Percentiles rank a stretch among this genome's conserved stretches.
Evolutionary conservation across 2,888 invertebrate species (phyloP).

Genomic region (Andricus quercusramuli): DNA sequence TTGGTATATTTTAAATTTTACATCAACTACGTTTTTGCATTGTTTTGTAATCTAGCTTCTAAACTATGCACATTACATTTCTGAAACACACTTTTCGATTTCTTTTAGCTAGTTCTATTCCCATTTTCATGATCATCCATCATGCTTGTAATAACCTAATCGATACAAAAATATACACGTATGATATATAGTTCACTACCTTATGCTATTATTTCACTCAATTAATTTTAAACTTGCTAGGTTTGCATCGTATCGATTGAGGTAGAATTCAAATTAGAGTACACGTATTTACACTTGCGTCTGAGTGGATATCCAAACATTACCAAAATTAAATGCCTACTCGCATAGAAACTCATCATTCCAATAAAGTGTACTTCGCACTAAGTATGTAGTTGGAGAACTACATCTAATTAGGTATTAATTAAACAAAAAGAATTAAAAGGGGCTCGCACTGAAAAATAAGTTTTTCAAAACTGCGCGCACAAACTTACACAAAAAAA

Average conservation of each 20-base stretch:
- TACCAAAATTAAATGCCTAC: neutral
- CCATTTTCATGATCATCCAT: no score
- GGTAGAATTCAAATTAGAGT: neutral
- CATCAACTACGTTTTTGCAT: no score
- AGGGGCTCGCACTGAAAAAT: neutral
- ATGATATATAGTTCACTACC: neutral
- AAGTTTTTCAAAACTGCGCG: no score
- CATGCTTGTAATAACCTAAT: neutral
- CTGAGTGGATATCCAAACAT: neutral
- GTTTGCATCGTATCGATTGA: neutral
- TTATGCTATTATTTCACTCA: neutral
- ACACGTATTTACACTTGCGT: neutral
- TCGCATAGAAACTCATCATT: neutral
- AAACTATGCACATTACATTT: no score
- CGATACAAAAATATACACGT: neutral
- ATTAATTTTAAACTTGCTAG: neutral
- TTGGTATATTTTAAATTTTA: neutral
- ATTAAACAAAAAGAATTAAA: neutral
- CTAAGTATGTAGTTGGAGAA: neutral
- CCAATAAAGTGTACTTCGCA: neutral
- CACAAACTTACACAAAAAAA: no score
- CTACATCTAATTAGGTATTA: neutral
- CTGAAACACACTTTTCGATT: no score
- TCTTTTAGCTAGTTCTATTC: no score
- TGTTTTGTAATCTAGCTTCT: no score